Evolutionary conservation across 1,140 invertebrate genomes (phyloP).

Genomic region (Aphelenchoides avenae): DNA sequence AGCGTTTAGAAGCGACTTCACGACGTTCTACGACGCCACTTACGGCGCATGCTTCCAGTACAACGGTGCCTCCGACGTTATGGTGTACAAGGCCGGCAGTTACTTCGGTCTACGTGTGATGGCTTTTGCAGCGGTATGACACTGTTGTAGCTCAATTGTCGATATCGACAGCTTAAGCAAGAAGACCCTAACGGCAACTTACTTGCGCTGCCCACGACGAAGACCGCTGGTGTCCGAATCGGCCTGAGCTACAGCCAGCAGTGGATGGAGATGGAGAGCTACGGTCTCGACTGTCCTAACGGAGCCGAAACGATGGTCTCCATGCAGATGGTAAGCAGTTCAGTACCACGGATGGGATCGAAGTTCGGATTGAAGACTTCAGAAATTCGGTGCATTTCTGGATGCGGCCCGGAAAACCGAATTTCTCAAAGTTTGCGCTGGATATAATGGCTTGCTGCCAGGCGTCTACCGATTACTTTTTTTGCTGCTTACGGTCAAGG

Average conservation of each 20-base stretch:
- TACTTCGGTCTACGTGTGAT: constrained; percentile 18
- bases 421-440: too few species aligned
- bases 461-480: too few species aligned
- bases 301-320: constrained; percentile 19
- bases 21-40: constrained; percentile 10
- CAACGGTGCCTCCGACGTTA: constrained; percentile 14
- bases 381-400: too few species aligned
- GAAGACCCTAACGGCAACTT: constrained; percentile 2
- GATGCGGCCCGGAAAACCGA: too few species aligned
- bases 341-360: too few species aligned
- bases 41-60: constrained; percentile 27
- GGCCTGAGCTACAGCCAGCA: constrained; percentile 13
- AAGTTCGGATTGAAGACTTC: too few species aligned
- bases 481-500: too few species aligned
- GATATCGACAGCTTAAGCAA: constrained; percentile 16
- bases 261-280: constrained; percentile 8
- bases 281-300: constrained; percentile 4
- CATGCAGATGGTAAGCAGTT: constrained; percentile 23
- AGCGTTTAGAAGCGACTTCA: constrained; percentile 14
- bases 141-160: neutral
- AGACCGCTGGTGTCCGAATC: constrained; percentile 11
- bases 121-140: constrained; percentile 15
- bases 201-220: constrained; percentile 24
- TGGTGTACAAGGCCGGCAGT: constrained; percentile 12
- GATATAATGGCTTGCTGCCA: too few species aligned